Conservation (phyloP, 2,888 invertebrate genomes). For the Dasypolia templi region DNA sequence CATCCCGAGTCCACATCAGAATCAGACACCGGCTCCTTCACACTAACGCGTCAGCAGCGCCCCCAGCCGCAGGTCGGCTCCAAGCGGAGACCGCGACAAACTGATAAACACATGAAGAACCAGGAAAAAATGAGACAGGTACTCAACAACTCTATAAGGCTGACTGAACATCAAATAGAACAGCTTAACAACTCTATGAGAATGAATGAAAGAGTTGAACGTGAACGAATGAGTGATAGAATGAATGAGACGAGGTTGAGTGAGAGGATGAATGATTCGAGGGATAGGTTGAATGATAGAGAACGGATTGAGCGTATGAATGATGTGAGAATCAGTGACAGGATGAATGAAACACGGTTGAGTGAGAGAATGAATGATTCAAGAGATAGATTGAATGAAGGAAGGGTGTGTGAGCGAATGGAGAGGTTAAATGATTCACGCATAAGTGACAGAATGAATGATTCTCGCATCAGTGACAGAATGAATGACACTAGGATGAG, state of each 20-base stretch:
- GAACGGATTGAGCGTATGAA: slow-evolving; percentile 64
- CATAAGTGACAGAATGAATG: slow-evolving; percentile 61
- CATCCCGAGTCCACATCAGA: slow-evolving; percentile 88
- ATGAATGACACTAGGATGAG: slow-evolving; percentile 49
- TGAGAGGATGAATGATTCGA: slow-evolving; percentile 62
- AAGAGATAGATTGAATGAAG: slow-evolving; percentile 66
- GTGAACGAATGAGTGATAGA: slow-evolving; percentile 57
- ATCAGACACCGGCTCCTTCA: slow-evolving; percentile 87
- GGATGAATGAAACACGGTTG: slow-evolving; percentile 62
- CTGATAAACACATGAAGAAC: slow-evolving; percentile 80
- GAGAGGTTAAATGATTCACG: slow-evolving; percentile 58
- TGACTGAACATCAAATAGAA: slow-evolving; percentile 74
- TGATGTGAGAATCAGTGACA: slow-evolving; percentile 65
- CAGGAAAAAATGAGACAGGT: slow-evolving; percentile 79
- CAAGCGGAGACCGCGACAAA: slow-evolving; percentile 81
- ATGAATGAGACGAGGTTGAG: slow-evolving; percentile 62
- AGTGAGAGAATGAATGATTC: slow-evolving; percentile 67
- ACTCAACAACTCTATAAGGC: slow-evolving; percentile 68
- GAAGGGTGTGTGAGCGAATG: slow-evolving; percentile 57
- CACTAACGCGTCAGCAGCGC: slow-evolving; percentile 84
- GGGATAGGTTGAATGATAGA: slow-evolving; percentile 61
- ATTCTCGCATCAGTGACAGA: slow-evolving; percentile 55
- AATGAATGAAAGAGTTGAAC: slow-evolving; percentile 67
- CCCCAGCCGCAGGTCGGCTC: slow-evolving; percentile 86
- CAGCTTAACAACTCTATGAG: slow-evolving; percentile 76